Evolutionary conservation across 1,140 invertebrate genomes (phyloP), one percentile per base, ranked within the genome.

Genomic region (Drosophila seguyi): DNA sequence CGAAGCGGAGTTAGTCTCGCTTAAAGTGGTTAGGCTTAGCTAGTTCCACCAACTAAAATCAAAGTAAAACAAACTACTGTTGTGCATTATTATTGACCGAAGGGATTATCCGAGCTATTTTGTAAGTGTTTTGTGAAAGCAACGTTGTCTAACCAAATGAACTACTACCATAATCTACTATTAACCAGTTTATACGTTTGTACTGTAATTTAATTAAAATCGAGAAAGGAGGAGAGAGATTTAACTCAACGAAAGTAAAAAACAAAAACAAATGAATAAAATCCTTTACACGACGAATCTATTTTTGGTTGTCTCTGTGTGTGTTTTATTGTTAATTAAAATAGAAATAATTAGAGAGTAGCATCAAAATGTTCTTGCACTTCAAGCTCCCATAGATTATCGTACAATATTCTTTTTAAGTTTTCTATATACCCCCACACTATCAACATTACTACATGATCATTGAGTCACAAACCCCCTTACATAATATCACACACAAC

Each of bases 61-160:
- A 75, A 62, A 86, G 50, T 59, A 34, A 82, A 53, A 53, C 31
- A 16, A 53, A 58, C 44, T 31, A 71, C 42, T 84, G 81, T 84
- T 84, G 80, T 83, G 80, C 81, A 79, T 73, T 65, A 81, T 53
- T 65, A 80, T 57, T 56, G 47, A 63, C 25, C 57, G 14, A 27
- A 13, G 52, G 38, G 42, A 27, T 60, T 66, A 45, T 41, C 29
- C 11, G 55, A 66, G 59, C 42, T 67, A 86, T 73, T 52, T 78
- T 84, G 38, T 87, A 87, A 87, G 83, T 87, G 84, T 88, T 88
- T 87, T 87, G 84, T 87, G 84, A 84, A 67, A 53, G 41, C 31
- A 79, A 79, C 58, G 82, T 86, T 82, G 79, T 87, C 83, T 87
- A 87, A 87, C 80, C 84, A 84, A 87, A 87, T 83, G 81, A 71